Evolutionary conservation across 1,140 invertebrate genomes (phyloP), one percentile per base, ranked within the genome.

Genomic region (Diorhabda carinulata): DNA sequence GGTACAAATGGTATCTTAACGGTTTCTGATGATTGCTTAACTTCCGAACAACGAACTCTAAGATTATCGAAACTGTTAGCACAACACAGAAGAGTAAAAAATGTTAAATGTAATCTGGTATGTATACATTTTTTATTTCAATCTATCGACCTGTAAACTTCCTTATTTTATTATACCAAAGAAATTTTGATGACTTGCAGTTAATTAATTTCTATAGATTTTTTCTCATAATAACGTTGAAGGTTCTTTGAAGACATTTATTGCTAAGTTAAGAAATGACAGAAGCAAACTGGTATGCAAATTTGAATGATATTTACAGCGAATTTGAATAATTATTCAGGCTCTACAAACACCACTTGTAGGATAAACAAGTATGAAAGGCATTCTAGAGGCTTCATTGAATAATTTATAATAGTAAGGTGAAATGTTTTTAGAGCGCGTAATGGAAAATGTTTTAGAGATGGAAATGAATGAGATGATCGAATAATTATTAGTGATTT

Each of bases 21-120:
- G 78, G 25, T 81, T 82, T 0, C 71, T 90, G 59, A 89, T 88
- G 2, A 86, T 86, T 73, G 87, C 86, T n/a, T 52, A 52, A 8
- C 47, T 3, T 8, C 47, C 6, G n/a, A 52, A 0, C 88, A 90
- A 76, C 80, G 90, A 61, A 90, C 89, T 5, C 81, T 90, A 56
- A 82, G 88, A 69, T 83, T 91, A 61, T 88, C 88, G 66, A 84
- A 85, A 72, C 83, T 91, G 60, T 84, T 91, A 72, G 88, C 84
- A 65, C 82, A 83, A 59, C 75, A 80, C 67, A 74, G 78, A 61
- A 72, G 2, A 45, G 65, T 8, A 8, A 52, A n/a, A 52, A 52
- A 6, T 3, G 6, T n/a, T 2, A 52, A 52, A 0, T 3, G 6
- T 52, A 52, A 52, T 8, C 6, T n/a, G 47, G 47, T 52, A 52